phyloP scores from a whole-genome alignment of 2,113 vertebrate species.

The Plecotus auritus region DNA sequence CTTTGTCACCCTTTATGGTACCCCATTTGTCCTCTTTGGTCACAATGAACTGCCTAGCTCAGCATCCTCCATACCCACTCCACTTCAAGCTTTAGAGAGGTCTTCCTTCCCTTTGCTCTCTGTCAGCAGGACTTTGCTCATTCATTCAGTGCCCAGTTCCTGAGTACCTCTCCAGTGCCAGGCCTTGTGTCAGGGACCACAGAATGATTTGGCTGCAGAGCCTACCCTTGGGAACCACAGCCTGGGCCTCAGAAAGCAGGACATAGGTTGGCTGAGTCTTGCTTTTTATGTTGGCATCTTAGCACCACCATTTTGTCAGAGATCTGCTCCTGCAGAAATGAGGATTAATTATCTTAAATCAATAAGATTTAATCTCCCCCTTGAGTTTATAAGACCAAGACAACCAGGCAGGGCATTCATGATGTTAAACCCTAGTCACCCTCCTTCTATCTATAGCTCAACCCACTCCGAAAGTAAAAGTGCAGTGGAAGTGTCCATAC shows the following conservation, averaged over 20 bases:
- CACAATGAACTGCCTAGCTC: not conserved
- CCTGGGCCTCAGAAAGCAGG: not conserved
- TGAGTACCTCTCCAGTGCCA: not conserved
- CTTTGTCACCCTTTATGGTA: not conserved
- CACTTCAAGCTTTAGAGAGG: not conserved
- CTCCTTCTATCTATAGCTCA: not conserved
- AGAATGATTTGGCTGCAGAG: not conserved
- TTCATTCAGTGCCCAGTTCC: not conserved
- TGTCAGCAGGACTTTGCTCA: not conserved
- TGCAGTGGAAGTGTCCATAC: not conserved
- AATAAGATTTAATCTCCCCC: not conserved
- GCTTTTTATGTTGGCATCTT: not conserved
- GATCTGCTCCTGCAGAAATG: not conserved
- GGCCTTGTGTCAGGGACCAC: not conserved
- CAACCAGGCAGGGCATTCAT: not conserved
- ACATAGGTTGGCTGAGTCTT: not conserved
- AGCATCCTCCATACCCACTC: not conserved
- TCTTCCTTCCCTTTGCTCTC: not conserved
- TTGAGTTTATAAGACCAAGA: conserved; percentile 26
- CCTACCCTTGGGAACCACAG: not conserved
- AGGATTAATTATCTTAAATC: not conserved
- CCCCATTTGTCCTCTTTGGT: not conserved
- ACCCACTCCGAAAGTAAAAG: not conserved
- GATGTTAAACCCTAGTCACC: not conserved
- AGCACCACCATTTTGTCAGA: not conserved